Evolutionary conservation across 2,113 vertebrate genomes (phyloP).

Genomic region (Onychostruthus taczanowskii): DNA sequence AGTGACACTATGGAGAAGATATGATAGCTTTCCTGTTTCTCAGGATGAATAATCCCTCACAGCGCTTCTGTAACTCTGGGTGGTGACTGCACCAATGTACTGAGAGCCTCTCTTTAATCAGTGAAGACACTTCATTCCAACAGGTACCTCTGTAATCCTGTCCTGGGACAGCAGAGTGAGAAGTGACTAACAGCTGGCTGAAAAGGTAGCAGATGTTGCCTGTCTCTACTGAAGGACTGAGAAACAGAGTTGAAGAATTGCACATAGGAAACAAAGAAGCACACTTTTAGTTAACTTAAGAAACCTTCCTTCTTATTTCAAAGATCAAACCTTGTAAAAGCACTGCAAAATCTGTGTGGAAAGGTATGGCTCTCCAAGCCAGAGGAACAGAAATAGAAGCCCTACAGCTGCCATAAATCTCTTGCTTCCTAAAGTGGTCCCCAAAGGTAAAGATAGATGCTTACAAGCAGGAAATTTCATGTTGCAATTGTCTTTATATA

Average conservation of each 20-base stretch:
- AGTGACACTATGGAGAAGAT: not conserved
- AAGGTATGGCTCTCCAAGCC: not conserved
- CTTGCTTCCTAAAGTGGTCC: not conserved
- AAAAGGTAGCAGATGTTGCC: not conserved
- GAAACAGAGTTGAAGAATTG: not conserved
- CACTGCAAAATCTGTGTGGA: not conserved
- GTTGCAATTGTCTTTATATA: not conserved
- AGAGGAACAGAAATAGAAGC: not conserved
- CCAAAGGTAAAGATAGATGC: not conserved
- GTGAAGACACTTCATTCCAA: not conserved
- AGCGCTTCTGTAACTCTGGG: not conserved
- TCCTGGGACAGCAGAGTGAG: not conserved
- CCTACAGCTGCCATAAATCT: not conserved
- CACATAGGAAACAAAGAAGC: not conserved
- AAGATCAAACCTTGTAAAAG: not conserved
- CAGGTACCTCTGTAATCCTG: not conserved
- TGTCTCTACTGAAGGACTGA: not conserved
- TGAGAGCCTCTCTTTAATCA: not conserved
- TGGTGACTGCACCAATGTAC: not conserved
- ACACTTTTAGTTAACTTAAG: not conserved
- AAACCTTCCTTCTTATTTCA: not conserved
- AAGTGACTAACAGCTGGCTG: not conserved
- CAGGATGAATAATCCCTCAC: not conserved
- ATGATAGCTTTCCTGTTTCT: not conserved
- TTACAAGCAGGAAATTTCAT: not conserved